A percentile compares a stretch with the other conserved stretches of the same genome.
Conservation (phyloP, 2,797 vertebrate genomes). For the Syngnathus rostellatus region DNA sequence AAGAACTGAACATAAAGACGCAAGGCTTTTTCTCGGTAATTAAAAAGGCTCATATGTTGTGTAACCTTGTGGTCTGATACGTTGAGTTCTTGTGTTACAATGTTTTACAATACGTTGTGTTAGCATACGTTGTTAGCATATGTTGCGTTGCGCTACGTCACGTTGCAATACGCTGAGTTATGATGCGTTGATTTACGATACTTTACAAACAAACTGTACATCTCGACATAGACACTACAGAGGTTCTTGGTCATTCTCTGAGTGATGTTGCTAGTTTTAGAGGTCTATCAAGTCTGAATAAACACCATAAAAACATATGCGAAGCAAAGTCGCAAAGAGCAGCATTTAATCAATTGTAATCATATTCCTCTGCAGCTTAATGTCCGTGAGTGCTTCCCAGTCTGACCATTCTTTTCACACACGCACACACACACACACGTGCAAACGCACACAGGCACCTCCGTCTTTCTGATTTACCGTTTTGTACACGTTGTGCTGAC, state of each 20-base stretch:
- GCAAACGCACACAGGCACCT: conserved; percentile 10
- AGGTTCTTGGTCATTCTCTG: neutral
- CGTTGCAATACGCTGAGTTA: neutral
- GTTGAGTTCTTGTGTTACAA: neutral
- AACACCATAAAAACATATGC: neutral
- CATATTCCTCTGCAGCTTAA: conserved; percentile 4
- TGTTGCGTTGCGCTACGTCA: neutral
- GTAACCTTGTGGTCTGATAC: neutral
- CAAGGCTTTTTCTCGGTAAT: neutral
- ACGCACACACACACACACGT: neutral
- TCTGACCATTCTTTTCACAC: neutral
- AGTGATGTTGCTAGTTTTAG: neutral
- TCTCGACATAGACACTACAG: neutral
- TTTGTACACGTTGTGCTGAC: conserved; percentile 59
- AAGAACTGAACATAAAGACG: neutral
- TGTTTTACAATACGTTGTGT: neutral
- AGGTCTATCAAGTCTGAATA: neutral
- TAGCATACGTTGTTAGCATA: neutral
- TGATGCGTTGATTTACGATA: neutral
- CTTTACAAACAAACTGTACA: neutral
- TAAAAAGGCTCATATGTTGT: neutral
- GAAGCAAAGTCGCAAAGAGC: neutral
- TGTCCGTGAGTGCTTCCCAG: neutral
- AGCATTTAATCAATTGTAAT: conserved; percentile 6
- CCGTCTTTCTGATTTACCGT: conserved; percentile 49